Percentiles rank a stretch among this genome's conserved stretches.
Evolutionary conservation across 2,888 invertebrate genomes (phyloP).

Genomic region (Onthophagus sagittarius): DNA sequence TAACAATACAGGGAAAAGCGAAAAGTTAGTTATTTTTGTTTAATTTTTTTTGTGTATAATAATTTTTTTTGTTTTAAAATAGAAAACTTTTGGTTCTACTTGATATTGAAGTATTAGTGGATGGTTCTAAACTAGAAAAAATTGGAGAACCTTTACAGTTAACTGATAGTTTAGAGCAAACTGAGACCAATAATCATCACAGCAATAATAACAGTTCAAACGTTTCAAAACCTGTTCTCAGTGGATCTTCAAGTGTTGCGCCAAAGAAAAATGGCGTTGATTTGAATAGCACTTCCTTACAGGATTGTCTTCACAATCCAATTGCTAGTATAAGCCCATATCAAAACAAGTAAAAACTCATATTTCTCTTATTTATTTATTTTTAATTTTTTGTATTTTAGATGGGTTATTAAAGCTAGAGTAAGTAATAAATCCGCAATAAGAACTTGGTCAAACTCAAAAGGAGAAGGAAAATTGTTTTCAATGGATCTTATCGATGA

Average conservation of each 20-base stretch:
- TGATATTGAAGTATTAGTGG: slow-evolving; percentile 68
- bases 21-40: slow-evolving; percentile 58
- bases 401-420: slow-evolving; percentile 89
- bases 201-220: not conserved
- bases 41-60: not conserved
- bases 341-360: slow-evolving; percentile 69
- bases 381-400: slow-evolving; percentile 38
- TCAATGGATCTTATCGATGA: slow-evolving; percentile 91
- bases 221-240: slow-evolving; percentile 5
- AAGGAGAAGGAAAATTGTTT: slow-evolving; percentile 91
- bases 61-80: slow-evolving; percentile 33
- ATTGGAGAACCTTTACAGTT: slow-evolving; percentile 74
- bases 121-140: slow-evolving; percentile 71
- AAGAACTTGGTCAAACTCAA: slow-evolving; percentile 86
- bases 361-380: not conserved
- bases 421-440: slow-evolving; percentile 79
- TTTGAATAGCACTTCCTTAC: slow-evolving; percentile 39
- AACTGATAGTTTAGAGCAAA: slow-evolving; percentile 26
- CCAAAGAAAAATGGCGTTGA: slow-evolving; percentile 9
- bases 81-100: slow-evolving; percentile 84
- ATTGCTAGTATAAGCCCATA: slow-evolving; percentile 88
- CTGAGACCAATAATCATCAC: not conserved
- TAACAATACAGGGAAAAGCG: slow-evolving; percentile 66
- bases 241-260: not conserved
- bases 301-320: slow-evolving; percentile 60